Evolutionary conservation across 2,797 vertebrate genomes (phyloP).

Genomic region (Sardinella longiceps): DNA sequence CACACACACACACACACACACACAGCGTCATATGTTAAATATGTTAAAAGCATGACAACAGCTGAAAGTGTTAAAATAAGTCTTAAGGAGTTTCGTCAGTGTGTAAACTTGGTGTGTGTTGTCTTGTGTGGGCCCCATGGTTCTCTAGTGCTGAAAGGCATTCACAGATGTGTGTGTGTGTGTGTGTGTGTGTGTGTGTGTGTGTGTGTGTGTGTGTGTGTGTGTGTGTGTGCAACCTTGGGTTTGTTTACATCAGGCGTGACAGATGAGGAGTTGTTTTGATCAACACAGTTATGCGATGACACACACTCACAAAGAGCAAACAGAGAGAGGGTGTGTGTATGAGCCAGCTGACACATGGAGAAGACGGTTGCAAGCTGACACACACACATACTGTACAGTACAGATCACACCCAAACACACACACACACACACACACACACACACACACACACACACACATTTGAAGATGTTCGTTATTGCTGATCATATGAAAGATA

Average conservation of each 20-base stretch:
- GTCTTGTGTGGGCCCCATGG: not conserved
- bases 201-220: constrained; percentile 20
- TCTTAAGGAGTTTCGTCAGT: not conserved
- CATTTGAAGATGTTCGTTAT: too few relatives aligned
- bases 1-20: not conserved
- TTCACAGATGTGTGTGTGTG: not conserved
- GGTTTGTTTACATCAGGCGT: not conserved
- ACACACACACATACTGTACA: too few relatives aligned
- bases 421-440: too few relatives aligned
- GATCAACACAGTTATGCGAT: not conserved
- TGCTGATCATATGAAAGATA: not conserved
- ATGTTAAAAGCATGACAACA: not conserved
- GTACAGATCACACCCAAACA: too few relatives aligned
- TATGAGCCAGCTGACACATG: too few relatives aligned
- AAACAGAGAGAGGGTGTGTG: not conserved
- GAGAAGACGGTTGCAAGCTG: too few relatives aligned
- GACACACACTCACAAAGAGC: not conserved
- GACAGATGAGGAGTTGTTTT: not conserved
- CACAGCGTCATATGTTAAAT: too few relatives aligned
- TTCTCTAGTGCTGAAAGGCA: not conserved
- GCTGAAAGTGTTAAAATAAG: not conserved
- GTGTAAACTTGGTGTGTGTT: not conserved
- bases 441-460: too few relatives aligned
- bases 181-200: constrained; percentile 16
- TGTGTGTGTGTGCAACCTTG: not conserved